phyloP scores from a whole-genome alignment of 2,797 vertebrate genomes.

The Pseudochromis fuscus region DNA sequence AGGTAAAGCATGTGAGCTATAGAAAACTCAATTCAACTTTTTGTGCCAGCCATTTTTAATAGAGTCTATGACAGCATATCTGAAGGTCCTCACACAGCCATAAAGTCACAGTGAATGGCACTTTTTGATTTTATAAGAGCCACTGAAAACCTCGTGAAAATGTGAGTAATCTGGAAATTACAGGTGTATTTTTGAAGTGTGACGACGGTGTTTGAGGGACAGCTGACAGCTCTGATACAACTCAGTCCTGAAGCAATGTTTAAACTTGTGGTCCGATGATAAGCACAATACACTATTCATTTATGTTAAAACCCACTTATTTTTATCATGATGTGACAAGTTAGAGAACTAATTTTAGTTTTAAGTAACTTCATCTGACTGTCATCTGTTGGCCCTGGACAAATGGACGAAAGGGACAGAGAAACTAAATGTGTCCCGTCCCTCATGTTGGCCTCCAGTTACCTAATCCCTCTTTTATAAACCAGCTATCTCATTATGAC shows the following conservation, averaged over 20 bases:
- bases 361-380: not conserved
- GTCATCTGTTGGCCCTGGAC: conserved; percentile 3
- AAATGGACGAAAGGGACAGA: conserved; percentile 11
- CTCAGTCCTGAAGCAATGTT: not conserved
- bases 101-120: too few relatives aligned
- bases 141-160: not conserved
- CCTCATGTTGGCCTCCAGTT: conserved; percentile 47
- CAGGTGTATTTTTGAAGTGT: not conserved
- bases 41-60: too few relatives aligned
- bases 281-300: not conserved
- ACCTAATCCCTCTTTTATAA: conserved; percentile 54
- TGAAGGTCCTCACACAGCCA: too few relatives aligned
- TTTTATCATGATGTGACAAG: not conserved
- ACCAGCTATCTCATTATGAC: conserved; percentile 41
- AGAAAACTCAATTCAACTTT: too few relatives aligned
- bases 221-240: not conserved
- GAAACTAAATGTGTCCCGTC: conserved; percentile 11
- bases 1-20: not conserved
- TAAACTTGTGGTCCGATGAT: not conserved
- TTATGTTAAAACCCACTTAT: not conserved
- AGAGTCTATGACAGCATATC: too few relatives aligned
- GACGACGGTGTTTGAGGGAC: too few relatives aligned
- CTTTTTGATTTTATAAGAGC: too few relatives aligned
- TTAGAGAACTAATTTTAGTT: conserved; percentile 15
- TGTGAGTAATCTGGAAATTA: not conserved